These are phyloP conservation scores for Papilio polytes DNA, from an alignment of 1,140 invertebrate genomes.

Conservation along the genomic window DNA sequence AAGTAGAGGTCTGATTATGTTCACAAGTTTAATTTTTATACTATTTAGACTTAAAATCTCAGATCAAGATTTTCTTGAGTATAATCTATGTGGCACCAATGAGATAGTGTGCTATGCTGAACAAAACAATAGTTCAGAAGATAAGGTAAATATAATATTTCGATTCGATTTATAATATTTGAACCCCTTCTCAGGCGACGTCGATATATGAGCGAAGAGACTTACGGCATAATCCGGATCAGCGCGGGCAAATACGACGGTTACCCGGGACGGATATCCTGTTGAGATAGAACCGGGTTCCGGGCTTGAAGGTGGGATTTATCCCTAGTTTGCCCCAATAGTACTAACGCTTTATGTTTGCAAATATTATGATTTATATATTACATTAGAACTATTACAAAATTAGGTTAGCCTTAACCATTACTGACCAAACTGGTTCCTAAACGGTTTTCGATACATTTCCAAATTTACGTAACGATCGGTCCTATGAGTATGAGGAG, in stretches of 20 bases:
- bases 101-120: not conserved
- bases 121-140: not conserved
- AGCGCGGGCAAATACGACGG: conserved; percentile 46
- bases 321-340: conserved; percentile 24
- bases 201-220: conserved; percentile 48
- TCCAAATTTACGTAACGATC: not conserved
- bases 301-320: conserved; percentile 22
- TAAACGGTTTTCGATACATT: too few relatives aligned
- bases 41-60: too few relatives aligned
- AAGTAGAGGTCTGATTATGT: not conserved
- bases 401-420: too few relatives aligned
- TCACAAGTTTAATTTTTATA: too few relatives aligned
- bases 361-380: conserved; percentile 5
- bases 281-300: conserved; percentile 41
- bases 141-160: conserved; percentile 23
- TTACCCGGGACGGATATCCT: conserved; percentile 45
- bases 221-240: conserved; percentile 49
- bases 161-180: conserved; percentile 39
- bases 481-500: too few relatives aligned
- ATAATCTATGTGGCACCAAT: not conserved
- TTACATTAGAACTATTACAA: not conserved
- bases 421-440: too few relatives aligned
- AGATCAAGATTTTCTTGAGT: not conserved
- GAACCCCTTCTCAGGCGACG: conserved; percentile 36
- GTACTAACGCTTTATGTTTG: conserved; percentile 2